Evolutionary conservation across 2,113 vertebrate genomes (phyloP).

Genomic region (Mesoclemmys tuberculata): DNA sequence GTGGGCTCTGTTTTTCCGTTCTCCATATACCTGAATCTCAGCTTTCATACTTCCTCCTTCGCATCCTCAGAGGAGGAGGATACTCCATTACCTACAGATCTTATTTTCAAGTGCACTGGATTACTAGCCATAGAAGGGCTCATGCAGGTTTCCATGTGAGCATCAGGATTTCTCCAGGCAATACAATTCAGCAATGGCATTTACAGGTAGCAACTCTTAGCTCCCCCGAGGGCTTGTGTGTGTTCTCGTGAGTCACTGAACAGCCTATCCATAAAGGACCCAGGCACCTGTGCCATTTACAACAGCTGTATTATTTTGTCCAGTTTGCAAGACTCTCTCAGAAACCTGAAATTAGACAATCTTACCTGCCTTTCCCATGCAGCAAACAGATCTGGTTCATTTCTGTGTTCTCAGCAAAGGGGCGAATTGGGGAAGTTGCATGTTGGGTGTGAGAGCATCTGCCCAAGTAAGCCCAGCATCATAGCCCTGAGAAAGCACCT

Average conservation of each 20-base stretch:
- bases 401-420: not conserved
- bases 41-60: not conserved
- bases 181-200: not conserved
- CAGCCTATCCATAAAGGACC: not conserved
- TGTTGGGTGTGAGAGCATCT: not conserved
- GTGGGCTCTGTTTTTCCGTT: not conserved
- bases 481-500: not conserved
- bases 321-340: too few relatives aligned
- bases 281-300: rapidly evolving
- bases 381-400: not conserved
- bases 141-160: not conserved
- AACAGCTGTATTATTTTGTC: rapidly evolving
- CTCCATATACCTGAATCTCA: not conserved
- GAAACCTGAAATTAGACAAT: not conserved
- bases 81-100: not conserved
- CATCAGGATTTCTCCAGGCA: not conserved
- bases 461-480: not conserved
- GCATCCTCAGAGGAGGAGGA: not conserved
- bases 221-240: not conserved
- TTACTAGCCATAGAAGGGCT: not conserved
- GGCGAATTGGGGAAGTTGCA: not conserved
- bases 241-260: not conserved
- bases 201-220: not conserved
- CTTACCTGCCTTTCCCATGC: not conserved
- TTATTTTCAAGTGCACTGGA: not conserved